These are phyloP conservation scores for Catharus ustulatus DNA, from an alignment of 2,797 vertebrate species.

Conservation along the genomic window DNA sequence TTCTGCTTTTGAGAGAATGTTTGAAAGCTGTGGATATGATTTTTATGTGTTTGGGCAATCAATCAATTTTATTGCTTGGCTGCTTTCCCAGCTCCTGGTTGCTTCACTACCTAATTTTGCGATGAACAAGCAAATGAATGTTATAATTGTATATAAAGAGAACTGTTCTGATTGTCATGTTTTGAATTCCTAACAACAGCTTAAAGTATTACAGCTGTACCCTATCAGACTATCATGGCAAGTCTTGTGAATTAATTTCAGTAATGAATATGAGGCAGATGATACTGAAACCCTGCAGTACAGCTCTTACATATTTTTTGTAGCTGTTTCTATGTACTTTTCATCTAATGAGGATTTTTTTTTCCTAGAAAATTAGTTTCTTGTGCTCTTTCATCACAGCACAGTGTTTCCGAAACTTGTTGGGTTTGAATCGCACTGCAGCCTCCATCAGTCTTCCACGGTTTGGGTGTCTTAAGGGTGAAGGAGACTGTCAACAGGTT, in stretches of 20 bases:
- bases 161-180: conserved; percentile 54
- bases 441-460: not conserved
- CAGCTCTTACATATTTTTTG: conserved; percentile 10
- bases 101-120: conserved; percentile 48
- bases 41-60: conserved; percentile 44
- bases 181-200: conserved; percentile 50
- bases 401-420: not conserved
- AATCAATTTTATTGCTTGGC: conserved; percentile 57
- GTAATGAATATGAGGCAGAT: conserved; percentile 18
- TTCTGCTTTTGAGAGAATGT: conserved; percentile 49
- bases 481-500: accelerated
- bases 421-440: not conserved
- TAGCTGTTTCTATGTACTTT: not conserved
- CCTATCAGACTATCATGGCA: conserved; percentile 38
- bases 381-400: not conserved
- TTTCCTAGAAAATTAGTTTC: not conserved
- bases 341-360: not conserved
- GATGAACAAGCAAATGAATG: conserved; percentile 31
- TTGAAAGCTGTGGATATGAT: conserved; percentile 48
- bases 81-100: conserved; percentile 44
- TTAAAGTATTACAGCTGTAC: conserved; percentile 27
- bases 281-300: not conserved
- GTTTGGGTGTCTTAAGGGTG: too few relatives aligned
- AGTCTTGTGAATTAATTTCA: conserved; percentile 54
- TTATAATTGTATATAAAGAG: conserved; percentile 30